Base-by-base conservation (phyloP, 2,888 invertebrate species). In the Adineta ricciae region DNA sequence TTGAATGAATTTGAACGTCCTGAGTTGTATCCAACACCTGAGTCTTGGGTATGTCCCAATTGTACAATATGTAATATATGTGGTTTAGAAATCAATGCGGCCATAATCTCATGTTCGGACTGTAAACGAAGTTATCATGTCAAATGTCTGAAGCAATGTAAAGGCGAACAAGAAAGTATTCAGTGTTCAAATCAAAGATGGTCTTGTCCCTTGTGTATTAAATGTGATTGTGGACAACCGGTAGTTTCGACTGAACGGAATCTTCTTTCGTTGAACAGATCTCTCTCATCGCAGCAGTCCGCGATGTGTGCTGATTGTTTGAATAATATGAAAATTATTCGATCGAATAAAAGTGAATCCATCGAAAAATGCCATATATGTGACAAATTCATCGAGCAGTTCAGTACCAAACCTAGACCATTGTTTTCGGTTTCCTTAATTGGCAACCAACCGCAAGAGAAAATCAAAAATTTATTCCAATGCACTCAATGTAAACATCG, bases 1-100 rank as follows among this genome's bases (percentile, higher is more conserved):
- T 93, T 96, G 87, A 95, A 94, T 89, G 94, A 93, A 88, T 92
- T 90, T 82, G 90, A 91, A 84, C 87, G 89, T 41, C 90, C 91
- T 4, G 49, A 32, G 38, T 32, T 54, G 3, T 49, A 56, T 84
- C 24, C 73, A 78, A 36, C 11, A 78, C n/a, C 41, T 24, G 41
- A 78, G 1, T 78, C 11, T 2, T 84, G 56, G 82, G 50, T 50
- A 36, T 84, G 86, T 54, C 78, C 78, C 32, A 54, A 36, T 72
- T 78, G 84, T 85, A 83, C 78, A 85, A 85, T 86, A 86, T 83
- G 83, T 84, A 86, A 87, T 86, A 38, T 86, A 87, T 88, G 50
- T 87, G 90, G 90, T 21, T 82, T 83, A 49, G 27, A 36, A 27
- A 84, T 52, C 19, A 54, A 84, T 36, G 9, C 21, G 27, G 0